phyloP scores from a whole-genome alignment of 2,888 invertebrate species.

The Aporophyla lueneburgensis region DNA sequence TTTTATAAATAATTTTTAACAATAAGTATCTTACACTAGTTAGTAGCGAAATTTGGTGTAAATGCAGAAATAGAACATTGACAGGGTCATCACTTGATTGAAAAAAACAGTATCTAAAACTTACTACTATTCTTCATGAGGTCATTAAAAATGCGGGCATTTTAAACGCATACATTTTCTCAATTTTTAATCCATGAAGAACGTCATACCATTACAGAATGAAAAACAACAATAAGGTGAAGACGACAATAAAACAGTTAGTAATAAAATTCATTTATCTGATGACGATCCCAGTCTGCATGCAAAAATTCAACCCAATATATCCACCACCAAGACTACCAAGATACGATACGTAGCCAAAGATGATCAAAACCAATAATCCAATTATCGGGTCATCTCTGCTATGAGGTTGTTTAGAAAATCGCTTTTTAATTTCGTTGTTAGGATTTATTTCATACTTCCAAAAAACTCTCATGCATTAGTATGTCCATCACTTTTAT shows the following conservation, averaged over 20 bases:
- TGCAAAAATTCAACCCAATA: too few species aligned
- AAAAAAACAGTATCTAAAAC: neutral
- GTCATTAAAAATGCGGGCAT: neutral
- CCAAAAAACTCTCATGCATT: neutral
- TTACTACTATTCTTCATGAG: neutral
- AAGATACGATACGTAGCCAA: too few species aligned
- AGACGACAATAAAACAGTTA: neutral
- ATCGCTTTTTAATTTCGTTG: neutral
- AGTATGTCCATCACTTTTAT: neutral
- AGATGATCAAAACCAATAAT: too few species aligned
- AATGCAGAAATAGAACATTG: conserved; percentile 47
- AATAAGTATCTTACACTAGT: conserved; percentile 61
- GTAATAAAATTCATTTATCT: neutral
- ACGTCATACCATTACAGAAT: neutral
- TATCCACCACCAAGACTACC: too few species aligned
- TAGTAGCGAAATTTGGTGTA: conserved; percentile 72
- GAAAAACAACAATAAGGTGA: neutral
- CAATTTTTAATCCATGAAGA: neutral
- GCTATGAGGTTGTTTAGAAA: neutral
- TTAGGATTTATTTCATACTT: neutral
- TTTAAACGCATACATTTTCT: neutral
- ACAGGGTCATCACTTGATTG: conserved; percentile 30
- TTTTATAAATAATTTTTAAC: conserved; percentile 61
- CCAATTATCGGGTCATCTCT: too few species aligned
- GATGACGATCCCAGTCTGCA: neutral